These are phyloP conservation scores for Percopsis omiscomaycus DNA, from an alignment of 2,797 vertebrate genomes.

Conservation along the genomic window DNA sequence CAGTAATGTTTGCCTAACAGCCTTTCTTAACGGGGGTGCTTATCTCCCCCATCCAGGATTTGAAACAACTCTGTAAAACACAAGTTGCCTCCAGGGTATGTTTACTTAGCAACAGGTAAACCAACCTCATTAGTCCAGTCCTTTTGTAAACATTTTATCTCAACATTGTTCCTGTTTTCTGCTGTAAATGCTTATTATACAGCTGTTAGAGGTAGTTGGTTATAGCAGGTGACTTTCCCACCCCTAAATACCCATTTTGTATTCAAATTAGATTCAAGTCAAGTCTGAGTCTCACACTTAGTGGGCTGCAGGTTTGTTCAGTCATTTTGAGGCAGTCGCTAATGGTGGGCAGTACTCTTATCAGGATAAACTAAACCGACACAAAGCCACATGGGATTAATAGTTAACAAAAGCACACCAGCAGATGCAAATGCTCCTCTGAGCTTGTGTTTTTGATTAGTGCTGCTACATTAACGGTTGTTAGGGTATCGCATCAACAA, in stretches of 20 bases:
- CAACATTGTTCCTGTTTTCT: conserved; percentile 17
- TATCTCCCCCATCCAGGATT: conserved; percentile 69
- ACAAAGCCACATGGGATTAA: conserved; percentile 69
- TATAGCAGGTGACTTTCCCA: conserved; percentile 19
- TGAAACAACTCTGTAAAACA: conserved; percentile 51
- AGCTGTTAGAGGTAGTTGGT: neutral
- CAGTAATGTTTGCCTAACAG: conserved; percentile 70
- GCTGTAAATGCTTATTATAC: neutral
- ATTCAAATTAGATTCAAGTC: neutral
- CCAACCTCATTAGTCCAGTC: conserved; percentile 39
- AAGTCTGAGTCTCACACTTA: neutral
- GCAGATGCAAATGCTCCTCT: conserved; percentile 14
- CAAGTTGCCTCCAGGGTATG: conserved; percentile 43
- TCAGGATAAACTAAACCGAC: conserved; percentile 35
- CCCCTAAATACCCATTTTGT: conserved; percentile 17
- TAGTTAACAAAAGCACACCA: conserved; percentile 73
- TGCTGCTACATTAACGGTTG: conserved; percentile 58
- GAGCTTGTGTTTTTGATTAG: conserved; percentile 65
- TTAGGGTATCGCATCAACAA: conserved; percentile 37
- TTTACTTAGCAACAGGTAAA: conserved; percentile 44
- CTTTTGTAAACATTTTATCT: conserved; percentile 60
- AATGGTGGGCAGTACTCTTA: conserved; percentile 23
- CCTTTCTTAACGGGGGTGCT: conserved; percentile 51
- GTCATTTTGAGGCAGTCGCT: too few relatives aligned
- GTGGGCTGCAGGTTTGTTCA: too few relatives aligned